Conservation (phyloP, 30 jellyfish, hydroid and myxozoan species). For the Morbakka virulenta region DNA sequence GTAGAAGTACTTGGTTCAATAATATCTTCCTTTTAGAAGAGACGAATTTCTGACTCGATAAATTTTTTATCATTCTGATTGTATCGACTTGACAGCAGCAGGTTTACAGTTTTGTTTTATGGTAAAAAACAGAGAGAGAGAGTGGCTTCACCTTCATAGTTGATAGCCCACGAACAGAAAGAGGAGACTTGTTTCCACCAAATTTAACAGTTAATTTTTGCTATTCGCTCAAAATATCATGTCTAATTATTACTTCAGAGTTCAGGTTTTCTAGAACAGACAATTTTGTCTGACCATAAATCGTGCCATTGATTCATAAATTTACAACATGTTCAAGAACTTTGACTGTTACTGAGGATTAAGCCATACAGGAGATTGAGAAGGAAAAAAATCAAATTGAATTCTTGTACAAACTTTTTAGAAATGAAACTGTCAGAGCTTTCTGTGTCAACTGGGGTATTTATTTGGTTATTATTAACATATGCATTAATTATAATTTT, state of each 20-base stretch:
- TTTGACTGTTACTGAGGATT: no score
- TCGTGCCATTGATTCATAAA: no score
- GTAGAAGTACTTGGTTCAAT: constrained; percentile 60
- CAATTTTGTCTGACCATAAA: no score
- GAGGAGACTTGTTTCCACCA: no score
- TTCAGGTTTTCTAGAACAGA: constrained; percentile 16
- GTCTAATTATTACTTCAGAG: constrained; percentile 44
- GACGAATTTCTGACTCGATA: constrained; percentile 48
- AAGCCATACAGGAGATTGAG: no score
- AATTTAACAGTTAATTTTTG: constrained; percentile 10
- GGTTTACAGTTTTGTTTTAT: constrained; percentile 36
- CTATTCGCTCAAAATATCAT: constrained; percentile 41
- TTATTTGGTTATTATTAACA: background rate
- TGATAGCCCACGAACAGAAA: background rate
- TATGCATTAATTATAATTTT: background rate
- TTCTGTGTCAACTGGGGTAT: constrained; percentile 38
- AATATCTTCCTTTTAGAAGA: constrained; percentile 15
- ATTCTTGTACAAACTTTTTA: background rate
- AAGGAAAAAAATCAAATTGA: background rate
- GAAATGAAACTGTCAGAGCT: no score
- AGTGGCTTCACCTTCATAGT: constrained; percentile 30
- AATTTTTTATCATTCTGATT: constrained; percentile 27
- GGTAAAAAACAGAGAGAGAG: background rate
- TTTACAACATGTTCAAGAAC: no score
- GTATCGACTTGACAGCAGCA: constrained; percentile 17